Conservation (phyloP, 2,797 vertebrate species). For the Aplochiton taeniatus region DNA sequence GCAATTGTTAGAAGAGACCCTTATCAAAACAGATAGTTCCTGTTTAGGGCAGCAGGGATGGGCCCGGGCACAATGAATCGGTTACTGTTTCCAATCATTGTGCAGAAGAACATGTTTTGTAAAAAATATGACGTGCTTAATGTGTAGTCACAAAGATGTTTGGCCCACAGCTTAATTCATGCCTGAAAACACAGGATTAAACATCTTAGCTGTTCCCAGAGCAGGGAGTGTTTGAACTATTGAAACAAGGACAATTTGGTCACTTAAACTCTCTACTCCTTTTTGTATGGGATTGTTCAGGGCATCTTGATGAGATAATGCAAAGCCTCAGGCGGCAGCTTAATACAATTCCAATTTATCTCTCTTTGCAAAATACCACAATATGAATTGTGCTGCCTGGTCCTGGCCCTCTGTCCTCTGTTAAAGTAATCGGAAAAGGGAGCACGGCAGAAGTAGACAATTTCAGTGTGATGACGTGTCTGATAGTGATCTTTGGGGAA, state of each 20-base stretch:
- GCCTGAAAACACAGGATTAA: conserved; percentile 1
- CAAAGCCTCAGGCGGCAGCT: background rate
- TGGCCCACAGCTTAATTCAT: no score
- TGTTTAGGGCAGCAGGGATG: background rate
- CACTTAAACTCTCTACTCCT: conserved; percentile 17
- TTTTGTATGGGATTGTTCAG: conserved; percentile 29
- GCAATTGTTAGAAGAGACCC: background rate
- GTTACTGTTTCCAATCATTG: no score
- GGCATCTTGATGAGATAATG: conserved; percentile 20
- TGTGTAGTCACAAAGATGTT: background rate
- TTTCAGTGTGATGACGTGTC: background rate
- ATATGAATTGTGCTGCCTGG: conserved; percentile 9
- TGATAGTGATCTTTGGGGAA: conserved; percentile 37
- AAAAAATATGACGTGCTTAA: background rate
- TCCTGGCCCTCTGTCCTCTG: conserved; percentile 13
- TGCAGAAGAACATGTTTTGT: no score
- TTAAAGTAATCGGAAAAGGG: conserved; percentile 18
- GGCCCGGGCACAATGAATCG: no score
- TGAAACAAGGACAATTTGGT: conserved; percentile 14
- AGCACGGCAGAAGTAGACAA: conserved; percentile 9
- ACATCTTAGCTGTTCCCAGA: background rate
- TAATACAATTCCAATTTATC: conserved; percentile 5
- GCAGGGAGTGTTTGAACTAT: conserved; percentile 9
- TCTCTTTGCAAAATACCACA: background rate
- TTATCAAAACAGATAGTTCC: background rate